Evolutionary conservation across 1,140 invertebrate species (phyloP).

Genomic region (Andricus grossulariae): DNA sequence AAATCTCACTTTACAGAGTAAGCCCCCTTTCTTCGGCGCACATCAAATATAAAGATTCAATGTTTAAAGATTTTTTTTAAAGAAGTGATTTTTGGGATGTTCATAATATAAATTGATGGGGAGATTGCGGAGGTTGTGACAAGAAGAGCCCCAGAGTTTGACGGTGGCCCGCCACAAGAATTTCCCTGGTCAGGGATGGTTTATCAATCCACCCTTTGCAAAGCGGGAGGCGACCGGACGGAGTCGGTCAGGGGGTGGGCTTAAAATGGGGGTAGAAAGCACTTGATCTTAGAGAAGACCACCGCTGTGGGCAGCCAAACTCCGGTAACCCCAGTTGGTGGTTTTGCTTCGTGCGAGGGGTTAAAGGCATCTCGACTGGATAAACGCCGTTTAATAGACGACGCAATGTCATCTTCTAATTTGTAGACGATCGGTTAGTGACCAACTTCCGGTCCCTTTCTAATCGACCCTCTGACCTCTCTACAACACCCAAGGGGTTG

Average conservation of each 20-base stretch:
- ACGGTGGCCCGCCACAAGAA: slow-evolving; percentile 51
- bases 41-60: too few relatives aligned
- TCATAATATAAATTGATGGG: background rate
- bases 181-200: slow-evolving; percentile 53
- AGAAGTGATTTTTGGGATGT: background rate
- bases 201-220: slow-evolving; percentile 54
- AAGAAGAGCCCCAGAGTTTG: background rate
- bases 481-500: background rate
- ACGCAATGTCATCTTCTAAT: slow-evolving; percentile 53
- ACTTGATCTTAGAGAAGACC: slow-evolving; percentile 61
- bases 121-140: slow-evolving; percentile 4
- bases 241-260: slow-evolving; percentile 36
- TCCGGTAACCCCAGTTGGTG: slow-evolving; percentile 56
- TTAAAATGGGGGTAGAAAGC: slow-evolving; percentile 48
- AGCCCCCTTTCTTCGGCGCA: too few relatives aligned
- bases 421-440: slow-evolving; percentile 49
- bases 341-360: slow-evolving; percentile 52
- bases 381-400: slow-evolving; percentile 60
- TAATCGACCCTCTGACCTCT: slow-evolving; percentile 27
- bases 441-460: slow-evolving; percentile 36
- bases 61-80: background rate
- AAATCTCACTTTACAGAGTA: too few relatives aligned
- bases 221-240: slow-evolving; percentile 51
- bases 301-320: slow-evolving; percentile 58
- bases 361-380: slow-evolving; percentile 54